Base-by-base conservation (phyloP, 2,113 vertebrate genomes). In the Azemiops feae region DNA sequence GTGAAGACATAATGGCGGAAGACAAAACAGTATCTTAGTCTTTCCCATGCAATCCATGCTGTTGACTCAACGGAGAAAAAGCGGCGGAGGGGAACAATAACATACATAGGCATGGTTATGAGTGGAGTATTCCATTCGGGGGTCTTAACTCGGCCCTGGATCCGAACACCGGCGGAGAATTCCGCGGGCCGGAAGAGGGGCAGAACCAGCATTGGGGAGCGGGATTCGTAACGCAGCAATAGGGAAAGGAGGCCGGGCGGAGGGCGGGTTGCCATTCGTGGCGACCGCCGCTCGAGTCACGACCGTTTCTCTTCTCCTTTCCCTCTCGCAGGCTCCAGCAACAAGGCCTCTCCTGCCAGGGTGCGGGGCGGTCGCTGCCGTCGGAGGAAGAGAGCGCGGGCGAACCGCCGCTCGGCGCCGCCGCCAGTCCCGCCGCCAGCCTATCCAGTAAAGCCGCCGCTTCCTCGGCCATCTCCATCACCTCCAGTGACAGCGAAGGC, bases 401-500 rank as follows among this genome's bases (percentile, higher is more conserved):
- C 89, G 99, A 99, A 96, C 98, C 98, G 57, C 96, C 98, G 60
- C 96, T 98, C 96, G 99, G 98, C 11, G 97, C 98, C 93, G 98
- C 98, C 89, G 98, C 99, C 96, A 99, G 99, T 96, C 99, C 99
- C 5, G 98, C 99, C 81, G 98, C 98, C 95, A 99, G 99, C 96
- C 98, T 99, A 94, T 99, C 98, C 96, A 99, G 99, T 98, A 99
- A 99, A 97, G 99, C 98, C 91, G 99, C 99, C 96, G 98, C 99
- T 96, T 99, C 99, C 96, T 99, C 99, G 93, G 99, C 99, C 95
- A 99, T 99, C 98, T 99, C 99, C 98, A 99, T 99, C 98, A 99
- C 99, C 95, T 99, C 99, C 97, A 99, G 99, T 97, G 99, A 99
- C 98, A 99, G 99, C 97, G 99, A 99, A 98, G 99, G 99, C 98